A percentile compares a stretch with the other conserved stretches of the same genome.
phyloP scores from a whole-genome alignment of 2,113 vertebrate genomes.

The Thinocorus orbignyianus region DNA sequence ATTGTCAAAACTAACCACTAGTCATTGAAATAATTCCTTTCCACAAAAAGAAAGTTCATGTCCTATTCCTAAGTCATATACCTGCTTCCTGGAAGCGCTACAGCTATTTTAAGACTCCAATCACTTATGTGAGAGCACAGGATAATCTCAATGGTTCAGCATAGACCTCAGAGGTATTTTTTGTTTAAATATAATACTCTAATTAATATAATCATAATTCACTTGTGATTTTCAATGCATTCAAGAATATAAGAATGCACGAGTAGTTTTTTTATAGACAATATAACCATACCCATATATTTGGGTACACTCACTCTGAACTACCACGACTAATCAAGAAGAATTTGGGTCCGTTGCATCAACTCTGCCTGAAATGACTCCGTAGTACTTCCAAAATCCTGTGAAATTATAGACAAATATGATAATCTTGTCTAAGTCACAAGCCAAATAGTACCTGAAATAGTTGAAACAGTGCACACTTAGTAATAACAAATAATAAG shows the following conservation, averaged over 20 bases:
- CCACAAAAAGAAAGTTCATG: not conserved
- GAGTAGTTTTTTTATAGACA: not conserved
- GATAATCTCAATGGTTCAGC: not conserved
- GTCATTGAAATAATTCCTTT: not conserved
- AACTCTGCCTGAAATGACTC: not conserved
- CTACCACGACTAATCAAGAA: not conserved
- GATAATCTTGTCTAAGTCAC: not conserved
- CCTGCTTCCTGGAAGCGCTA: not conserved
- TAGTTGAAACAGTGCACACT: not conserved
- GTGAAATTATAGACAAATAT: not conserved
- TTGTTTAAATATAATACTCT: not conserved
- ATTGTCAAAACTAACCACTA: not conserved
- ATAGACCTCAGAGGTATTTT: not conserved
- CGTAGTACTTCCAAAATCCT: not conserved
- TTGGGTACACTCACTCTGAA: not conserved
- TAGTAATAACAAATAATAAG: not conserved
- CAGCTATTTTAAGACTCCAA: not conserved
- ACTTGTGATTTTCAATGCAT: not conserved
- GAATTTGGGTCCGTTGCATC: not conserved
- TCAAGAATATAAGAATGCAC: not conserved
- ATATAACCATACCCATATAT: not conserved
- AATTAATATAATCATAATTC: not conserved
- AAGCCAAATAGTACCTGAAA: not conserved
- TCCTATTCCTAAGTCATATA: not conserved
- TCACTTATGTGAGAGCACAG: not conserved